Base-by-base conservation (phyloP, 2,113 vertebrate genomes). In the Catharus fuscescens region DNA sequence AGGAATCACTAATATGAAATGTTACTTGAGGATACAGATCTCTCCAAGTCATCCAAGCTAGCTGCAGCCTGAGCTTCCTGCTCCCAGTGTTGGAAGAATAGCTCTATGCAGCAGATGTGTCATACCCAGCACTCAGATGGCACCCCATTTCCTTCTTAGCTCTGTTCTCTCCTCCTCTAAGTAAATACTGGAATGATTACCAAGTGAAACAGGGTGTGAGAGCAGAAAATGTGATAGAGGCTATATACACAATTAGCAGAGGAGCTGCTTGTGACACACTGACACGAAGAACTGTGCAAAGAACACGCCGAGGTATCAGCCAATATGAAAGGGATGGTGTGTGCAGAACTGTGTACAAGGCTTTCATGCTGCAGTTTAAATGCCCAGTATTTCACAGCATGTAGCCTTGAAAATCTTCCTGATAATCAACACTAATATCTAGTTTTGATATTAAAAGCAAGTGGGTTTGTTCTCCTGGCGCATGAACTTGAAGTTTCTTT, bases 171-270 rank as follows among this genome's bases (percentile, higher is more conserved):
- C 87, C 69, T 96, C 66, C 88, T 95, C 86, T 34, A n/a, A 69
- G 70, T 66, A 95, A 96, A 96, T 42, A 94, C 92, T 87, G 92
- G 80, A 96, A 94, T n/a, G 62, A 86, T 89, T 86, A 80, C 83
- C 83, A 93, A 93, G 86, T 50, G 73, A 93, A 94, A 92, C 80
- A 84, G 86, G 50, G 88, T 80, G 42, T 12, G 28, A 87, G 91
- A 91, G 80, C 89, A 95, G 73, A 74, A 84, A 84, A 93, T 54
- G 78, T 24, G 73, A 73, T 59, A 53, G 61, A 92, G 66, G 78
- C 73, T 73, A 40, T 40, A 87, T 80, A 86, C 48, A 89, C 80
- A 90, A 60, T 84, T 65, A 93, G 53, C 83, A 91, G 80, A 92
- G n/a, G 57, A 91, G 93, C 77, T 70, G 53, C 61, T 82, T 84